Evolutionary conservation across 2,113 vertebrate genomes (phyloP).

Genomic region (Etheostoma spectabile): DNA sequence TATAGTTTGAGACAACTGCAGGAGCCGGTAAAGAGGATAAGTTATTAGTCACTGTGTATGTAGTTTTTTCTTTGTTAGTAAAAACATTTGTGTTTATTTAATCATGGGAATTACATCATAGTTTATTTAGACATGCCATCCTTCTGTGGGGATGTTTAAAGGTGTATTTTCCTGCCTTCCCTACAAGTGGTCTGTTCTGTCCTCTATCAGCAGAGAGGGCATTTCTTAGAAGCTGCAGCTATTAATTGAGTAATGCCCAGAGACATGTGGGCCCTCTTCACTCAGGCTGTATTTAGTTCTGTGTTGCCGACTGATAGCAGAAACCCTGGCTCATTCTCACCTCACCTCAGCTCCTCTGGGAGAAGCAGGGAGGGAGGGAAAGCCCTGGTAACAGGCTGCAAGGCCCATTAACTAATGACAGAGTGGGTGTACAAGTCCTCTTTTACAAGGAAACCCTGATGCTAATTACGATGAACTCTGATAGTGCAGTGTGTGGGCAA

Average conservation of each 20-base stretch:
- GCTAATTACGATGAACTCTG: conserved; percentile 77
- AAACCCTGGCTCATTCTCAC: conserved; percentile 59
- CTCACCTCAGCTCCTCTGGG: conserved; percentile 67
- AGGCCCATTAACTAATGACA: conserved; percentile 81
- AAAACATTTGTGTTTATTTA: conserved; percentile 7
- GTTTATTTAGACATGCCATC: conserved; percentile 15
- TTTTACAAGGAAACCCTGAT: conserved; percentile 67
- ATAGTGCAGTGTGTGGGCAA: conserved; percentile 31
- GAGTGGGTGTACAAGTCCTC: conserved; percentile 68
- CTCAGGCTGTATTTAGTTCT: conserved; percentile 63
- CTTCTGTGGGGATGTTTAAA: conserved; percentile 4
- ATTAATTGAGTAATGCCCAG: conserved; percentile 67
- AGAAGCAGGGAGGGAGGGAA: conserved; percentile 58
- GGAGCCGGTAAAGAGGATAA: background rate
- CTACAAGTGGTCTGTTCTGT: conserved; percentile 23
- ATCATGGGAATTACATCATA: conserved; percentile 15
- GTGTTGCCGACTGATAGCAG: conserved; percentile 66
- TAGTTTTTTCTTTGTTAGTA: background rate
- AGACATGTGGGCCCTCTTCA: conserved; percentile 69
- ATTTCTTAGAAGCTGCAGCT: conserved; percentile 59
- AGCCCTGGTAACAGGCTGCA: conserved; percentile 71
- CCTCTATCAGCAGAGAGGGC: conserved; percentile 3
- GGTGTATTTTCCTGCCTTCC: conserved; percentile 4
- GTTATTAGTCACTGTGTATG: background rate
- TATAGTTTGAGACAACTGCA: background rate